Base-by-base conservation (phyloP, 2,113 vertebrate species). In the Gobius niger region DNA sequence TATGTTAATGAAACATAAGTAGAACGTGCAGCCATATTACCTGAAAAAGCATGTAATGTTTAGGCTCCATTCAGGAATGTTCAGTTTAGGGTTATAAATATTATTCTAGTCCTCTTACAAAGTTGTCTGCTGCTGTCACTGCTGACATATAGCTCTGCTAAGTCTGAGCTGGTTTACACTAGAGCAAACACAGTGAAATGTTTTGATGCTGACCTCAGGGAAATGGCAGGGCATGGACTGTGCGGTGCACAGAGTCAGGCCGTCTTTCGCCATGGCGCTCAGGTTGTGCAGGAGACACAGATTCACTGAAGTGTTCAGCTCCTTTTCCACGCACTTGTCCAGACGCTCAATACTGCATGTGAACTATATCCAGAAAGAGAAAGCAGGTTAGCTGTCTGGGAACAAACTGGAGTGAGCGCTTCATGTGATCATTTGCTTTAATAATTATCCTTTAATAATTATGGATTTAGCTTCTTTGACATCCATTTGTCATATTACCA, bases 221-320 rank as follows among this genome's bases (percentile, higher is more conserved):
- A 98, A 98, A 92, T 92, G 93, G 75, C 97, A 98, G 84, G 77
- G 90, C 75, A 87, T 90, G 63, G 65, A 75, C 77, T 93, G 89
- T 1, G 53, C 87, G 4, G 92, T 90, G 85, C 96, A 98, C 76
- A 94, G 90, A 24, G 85, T 85, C 40, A 60, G 1, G 0, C 93
- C 88, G 3, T 93, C 87, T 16, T 90, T 88, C 72, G 94, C 88
- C 34, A 90, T 88, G 81, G 84, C 82, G 73, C 95, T 96, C 85
- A 97, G 92, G 64, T 93, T 91, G 2, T 88, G 83, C 41, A 99
- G 90, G 72, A 95, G 88, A 75, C 97, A 98, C 64, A 93, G 82
- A 1, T 87, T 94, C 84, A 95, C 85, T 7, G 93, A 91, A 64
- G 93, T 44, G 54, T 98, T 98, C 78, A 90, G 87, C 82, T 94